Evolutionary conservation across 2,888 invertebrate genomes (phyloP), one percentile per base, ranked within the genome.

Genomic region (Papilio demoleus): DNA sequence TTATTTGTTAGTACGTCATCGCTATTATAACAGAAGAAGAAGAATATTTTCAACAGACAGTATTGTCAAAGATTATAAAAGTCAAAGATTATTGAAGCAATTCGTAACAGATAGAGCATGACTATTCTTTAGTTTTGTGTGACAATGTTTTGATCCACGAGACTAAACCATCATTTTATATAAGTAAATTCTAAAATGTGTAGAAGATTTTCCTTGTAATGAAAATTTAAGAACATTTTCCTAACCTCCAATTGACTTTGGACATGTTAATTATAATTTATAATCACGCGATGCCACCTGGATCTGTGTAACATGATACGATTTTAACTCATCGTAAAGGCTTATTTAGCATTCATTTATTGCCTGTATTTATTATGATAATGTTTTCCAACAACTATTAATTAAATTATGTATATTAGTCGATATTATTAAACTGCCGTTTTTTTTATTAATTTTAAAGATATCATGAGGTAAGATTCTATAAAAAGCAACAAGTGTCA

Each of bases 381-480:
- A 36, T 60, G 59, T 59, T 36, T 2, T 38, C 38, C 1, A 60
- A 60, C 40, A 38, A 24, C 53, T 31, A 56, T 56, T 31, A 56
- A 56, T 31, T 31, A 56, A 50, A 50, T 50, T 31, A 56, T 56
- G 53, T 56, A 56, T 56, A 56, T 56, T 56, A 56, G 53, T 31
- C 9, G n/a, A 53, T 31, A 50, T 50, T 50, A 27, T 31, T 56
- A 53, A 53, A 53, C 31, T 53, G 53, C 24, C 27, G 14, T 24
- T 50, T 50, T 47, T 47, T 24, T 50, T 14, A 6, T 14, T 27
- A 27, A 56, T 56, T 56, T 56, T 4, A 53, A 17, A 14, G 53
- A 17, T 5, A 56, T 56, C 31, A 31, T 56, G 53, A 56, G 27
- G 53, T 56, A 56, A 56, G 53, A 56, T 56, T 31, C 27, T 56